A percentile compares a stretch with the other conserved stretches of the same genome.
Evolutionary conservation across 2,888 invertebrate species (phyloP).

Genomic region (Teleogryllus oceanicus): DNA sequence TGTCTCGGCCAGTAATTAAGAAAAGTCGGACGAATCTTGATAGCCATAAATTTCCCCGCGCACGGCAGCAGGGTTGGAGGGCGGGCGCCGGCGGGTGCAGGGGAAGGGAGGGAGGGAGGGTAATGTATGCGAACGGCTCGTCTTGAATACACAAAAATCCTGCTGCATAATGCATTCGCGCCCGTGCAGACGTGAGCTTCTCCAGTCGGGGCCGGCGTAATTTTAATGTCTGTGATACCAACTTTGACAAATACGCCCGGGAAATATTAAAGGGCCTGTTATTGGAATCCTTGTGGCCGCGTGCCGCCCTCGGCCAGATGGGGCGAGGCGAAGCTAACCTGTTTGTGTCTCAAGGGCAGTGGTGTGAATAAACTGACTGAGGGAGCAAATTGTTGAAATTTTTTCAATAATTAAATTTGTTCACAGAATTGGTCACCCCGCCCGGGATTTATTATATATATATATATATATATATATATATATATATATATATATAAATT

Average conservation of each 20-base stretch:
- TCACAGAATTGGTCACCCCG: too few relatives aligned
- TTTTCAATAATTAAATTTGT: too few relatives aligned
- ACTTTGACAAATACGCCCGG: slow-evolving; percentile 10
- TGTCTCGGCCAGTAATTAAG: slow-evolving; percentile 4
- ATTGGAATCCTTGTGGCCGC: not conserved
- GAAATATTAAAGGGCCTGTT: not conserved
- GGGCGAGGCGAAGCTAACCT: too few relatives aligned
- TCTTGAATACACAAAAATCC: slow-evolving; percentile 18
- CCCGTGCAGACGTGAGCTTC: not conserved
- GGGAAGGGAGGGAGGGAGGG: not conserved
- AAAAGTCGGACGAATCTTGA: slow-evolving; percentile 1
- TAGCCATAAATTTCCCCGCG: slow-evolving; percentile 3
- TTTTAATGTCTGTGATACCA: not conserved
- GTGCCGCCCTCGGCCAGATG: too few relatives aligned
- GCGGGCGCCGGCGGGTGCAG: too few relatives aligned
- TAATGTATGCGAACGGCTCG: not conserved
- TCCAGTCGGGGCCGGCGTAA: not conserved
- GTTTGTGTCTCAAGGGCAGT: too few relatives aligned
- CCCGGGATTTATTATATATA: too few relatives aligned
- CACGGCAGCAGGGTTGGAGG: too few relatives aligned
- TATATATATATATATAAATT: too few relatives aligned
- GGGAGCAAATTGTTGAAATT: too few relatives aligned
- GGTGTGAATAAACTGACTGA: too few relatives aligned
- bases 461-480: too few relatives aligned
- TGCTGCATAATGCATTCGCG: slow-evolving; percentile 2